Evolutionary conservation across 1,140 invertebrate genomes (phyloP).

Genomic region (Ylistrum balloti): DNA sequence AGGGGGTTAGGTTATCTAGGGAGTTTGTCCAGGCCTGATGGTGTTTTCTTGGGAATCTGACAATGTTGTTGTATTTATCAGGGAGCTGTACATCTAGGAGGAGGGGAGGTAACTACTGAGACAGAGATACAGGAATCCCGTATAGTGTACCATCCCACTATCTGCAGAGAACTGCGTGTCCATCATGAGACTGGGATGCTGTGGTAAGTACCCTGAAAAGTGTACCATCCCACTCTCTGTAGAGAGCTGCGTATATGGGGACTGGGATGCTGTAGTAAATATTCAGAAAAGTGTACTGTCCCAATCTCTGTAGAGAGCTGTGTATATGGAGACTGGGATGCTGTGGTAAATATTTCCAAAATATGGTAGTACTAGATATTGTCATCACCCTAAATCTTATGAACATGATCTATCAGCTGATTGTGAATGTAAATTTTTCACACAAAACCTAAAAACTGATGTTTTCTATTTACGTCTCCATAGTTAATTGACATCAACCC

Average conservation of each 20-base stretch:
- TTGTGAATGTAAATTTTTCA: too few species aligned
- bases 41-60: too few species aligned
- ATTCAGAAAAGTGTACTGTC: conserved; percentile 69
- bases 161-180: conserved; percentile 67
- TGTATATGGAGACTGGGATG: conserved; percentile 74
- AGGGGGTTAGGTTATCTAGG: too few species aligned
- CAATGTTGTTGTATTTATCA: too few species aligned
- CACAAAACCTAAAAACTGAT: too few species aligned
- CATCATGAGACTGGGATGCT: conserved; percentile 76
- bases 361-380: too few species aligned
- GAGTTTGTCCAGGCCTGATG: too few species aligned
- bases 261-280: conserved; percentile 74
- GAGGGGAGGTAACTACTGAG: conserved; percentile 47
- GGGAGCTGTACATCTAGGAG: conserved; percentile 42
- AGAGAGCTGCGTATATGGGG: conserved; percentile 71
- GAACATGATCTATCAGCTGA: too few species aligned
- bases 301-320: conserved; percentile 63
- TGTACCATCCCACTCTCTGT: conserved; percentile 67
- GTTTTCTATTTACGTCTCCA: too few species aligned
- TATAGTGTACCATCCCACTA: conserved; percentile 67
- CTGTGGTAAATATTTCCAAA: conserved; percentile 70
- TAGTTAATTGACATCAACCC: too few species aligned
- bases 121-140: conserved; percentile 50
- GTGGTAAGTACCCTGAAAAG: conserved; percentile 68
- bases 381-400: too few species aligned